Evolutionary conservation across 2,888 invertebrate genomes (phyloP).

Genomic region (Amblyjoppa proteus): DNA sequence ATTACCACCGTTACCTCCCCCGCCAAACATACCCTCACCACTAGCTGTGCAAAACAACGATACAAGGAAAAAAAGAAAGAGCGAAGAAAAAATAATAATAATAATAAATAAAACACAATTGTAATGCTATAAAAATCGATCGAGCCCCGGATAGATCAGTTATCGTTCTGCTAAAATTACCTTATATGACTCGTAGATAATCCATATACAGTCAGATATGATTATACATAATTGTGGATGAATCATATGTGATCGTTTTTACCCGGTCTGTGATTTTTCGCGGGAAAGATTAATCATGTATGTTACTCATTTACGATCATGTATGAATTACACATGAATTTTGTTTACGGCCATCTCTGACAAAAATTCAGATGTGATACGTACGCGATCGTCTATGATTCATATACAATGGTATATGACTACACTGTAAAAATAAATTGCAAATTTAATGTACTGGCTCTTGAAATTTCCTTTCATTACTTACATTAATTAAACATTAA

Average conservation of each 20-base stretch:
- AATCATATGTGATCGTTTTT: not conserved
- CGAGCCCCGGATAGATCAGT: not conserved
- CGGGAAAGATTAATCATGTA: not conserved
- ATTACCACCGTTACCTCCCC: slow-evolving; percentile 81
- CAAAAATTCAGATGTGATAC: not conserved
- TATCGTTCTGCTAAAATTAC: slow-evolving; percentile 22
- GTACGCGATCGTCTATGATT: not conserved
- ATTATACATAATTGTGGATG: not conserved
- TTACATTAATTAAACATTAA: too few species aligned
- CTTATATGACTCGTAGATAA: not conserved
- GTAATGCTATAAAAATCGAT: not conserved
- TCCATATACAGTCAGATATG: not conserved
- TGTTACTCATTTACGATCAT: too few species aligned
- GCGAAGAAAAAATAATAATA: slow-evolving; percentile 58
- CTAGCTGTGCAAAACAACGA: slow-evolving; percentile 82
- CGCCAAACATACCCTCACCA: slow-evolving; percentile 83
- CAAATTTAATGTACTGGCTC: too few species aligned
- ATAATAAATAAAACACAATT: slow-evolving; percentile 49
- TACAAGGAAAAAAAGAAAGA: slow-evolving; percentile 71
- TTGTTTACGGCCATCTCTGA: not conserved
- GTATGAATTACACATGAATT: not conserved
- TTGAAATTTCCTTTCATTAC: too few species aligned
- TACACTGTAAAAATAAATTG: too few species aligned
- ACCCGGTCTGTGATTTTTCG: not conserved
- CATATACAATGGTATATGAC: not conserved